Base-by-base conservation (phyloP, 2,797 vertebrate genomes). In the Etheostoma nigrum region DNA sequence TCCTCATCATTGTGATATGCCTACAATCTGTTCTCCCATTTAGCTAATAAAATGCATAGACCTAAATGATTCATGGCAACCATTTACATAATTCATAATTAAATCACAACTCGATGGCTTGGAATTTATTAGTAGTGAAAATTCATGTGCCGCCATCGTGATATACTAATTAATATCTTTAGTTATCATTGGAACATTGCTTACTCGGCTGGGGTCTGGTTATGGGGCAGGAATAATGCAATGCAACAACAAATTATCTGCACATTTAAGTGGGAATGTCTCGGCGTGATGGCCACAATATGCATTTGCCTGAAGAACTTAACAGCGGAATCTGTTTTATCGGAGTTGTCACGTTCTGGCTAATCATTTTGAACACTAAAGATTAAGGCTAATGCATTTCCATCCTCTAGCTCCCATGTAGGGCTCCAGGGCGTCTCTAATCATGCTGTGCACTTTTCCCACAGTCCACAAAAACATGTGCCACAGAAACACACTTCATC, bases 51-150 rank as follows among this genome's bases (percentile, higher is more conserved):
- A 93, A 92, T 86, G 92, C 91, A 93, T 49, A 67, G 88, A 79
- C 73, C 74, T 96, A 94, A 96, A 96, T 96, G 92, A 96, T 96
- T 96, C 95, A 96, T 96, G 91, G 92, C 93, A 92, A 83, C 85
- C 92, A 94, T 95, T 96, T 96, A 94, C 94, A 96, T 96, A 96
- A 96, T 96, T 95, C 92, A 96, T 96, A 96, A 97, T 97, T 96
- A 96, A 96, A 97, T 97, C 94, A 95, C 93, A 93, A 93, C 71
- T 90, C 90, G 94, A 95, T 95, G 95, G 90, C 92, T 92, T 93
- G 95, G 96, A 97, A 97, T 96, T 95, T 96, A 97, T 97, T 96
- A 94, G 93, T 94, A 94, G 95, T 96, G 96, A 97, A 96, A 94
- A 95, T 92, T 94, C 94, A 94, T 92, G 93, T 95, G 94, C 95